Percentiles rank a stretch among this genome's conserved stretches.
Conservation (phyloP, 2,113 vertebrate species). For the Pygoscelis adeliae region DNA sequence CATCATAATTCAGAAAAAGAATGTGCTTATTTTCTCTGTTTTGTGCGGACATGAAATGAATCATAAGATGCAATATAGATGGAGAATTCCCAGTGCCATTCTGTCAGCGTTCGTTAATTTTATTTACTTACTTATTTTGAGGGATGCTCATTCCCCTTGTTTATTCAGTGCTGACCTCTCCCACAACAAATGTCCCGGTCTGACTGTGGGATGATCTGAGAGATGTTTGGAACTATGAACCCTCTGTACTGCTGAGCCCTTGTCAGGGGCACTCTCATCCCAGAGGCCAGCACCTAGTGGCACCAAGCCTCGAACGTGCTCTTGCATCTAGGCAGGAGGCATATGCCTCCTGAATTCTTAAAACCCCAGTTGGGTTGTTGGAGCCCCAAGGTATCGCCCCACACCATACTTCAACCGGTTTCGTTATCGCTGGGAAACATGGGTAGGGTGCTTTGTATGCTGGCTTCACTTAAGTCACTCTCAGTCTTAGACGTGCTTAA, state of each 20-base stretch:
- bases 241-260: background rate
- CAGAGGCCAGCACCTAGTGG: background rate
- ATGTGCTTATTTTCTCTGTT: background rate
- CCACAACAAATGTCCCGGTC: background rate
- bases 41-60: background rate
- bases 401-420: background rate
- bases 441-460: background rate
- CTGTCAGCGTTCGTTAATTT: background rate
- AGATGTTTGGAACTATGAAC: background rate
- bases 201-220: background rate
- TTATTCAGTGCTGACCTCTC: background rate
- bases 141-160: background rate
- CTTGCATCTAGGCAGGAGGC: background rate
- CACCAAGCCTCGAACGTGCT: background rate
- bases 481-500: background rate
- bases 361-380: rapidly evolving
- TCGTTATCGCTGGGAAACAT: background rate
- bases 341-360: background rate
- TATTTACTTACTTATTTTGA: background rate
- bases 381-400: background rate
- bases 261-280: background rate
- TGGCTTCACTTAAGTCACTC: background rate
- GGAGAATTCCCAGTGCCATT: background rate
- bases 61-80: background rate
- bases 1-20: background rate